Percentiles rank a stretch among this genome's conserved stretches.
Conservation (phyloP, 53 echinoderm and acorn worm genomes). For the Actinopyga echinites region DNA sequence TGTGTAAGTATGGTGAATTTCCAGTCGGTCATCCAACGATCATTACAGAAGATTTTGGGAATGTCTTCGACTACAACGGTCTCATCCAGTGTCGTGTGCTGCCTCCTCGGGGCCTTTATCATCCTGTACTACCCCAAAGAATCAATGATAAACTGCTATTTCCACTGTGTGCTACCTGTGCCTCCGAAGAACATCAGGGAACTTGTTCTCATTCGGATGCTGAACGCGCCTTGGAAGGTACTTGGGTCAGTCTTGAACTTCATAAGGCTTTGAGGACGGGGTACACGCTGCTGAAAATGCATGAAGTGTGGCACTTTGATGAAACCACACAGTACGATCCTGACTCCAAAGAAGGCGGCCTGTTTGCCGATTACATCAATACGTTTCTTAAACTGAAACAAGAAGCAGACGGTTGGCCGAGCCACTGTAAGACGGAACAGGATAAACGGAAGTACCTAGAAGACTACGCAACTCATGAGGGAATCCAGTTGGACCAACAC, state of each 20-base stretch:
- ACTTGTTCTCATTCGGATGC: slow-evolving; percentile 3
- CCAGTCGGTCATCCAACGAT: too few species aligned
- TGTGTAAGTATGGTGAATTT: slow-evolving; percentile 8
- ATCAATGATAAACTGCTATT: slow-evolving; percentile 59
- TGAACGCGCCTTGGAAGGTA: slow-evolving; percentile 31
- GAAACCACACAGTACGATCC: slow-evolving; percentile 47
- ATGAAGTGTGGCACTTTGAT: slow-evolving; percentile 53
- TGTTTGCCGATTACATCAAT: slow-evolving; percentile 66
- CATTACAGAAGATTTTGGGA: slow-evolving; percentile 47
- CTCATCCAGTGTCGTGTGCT: slow-evolving; percentile 65
- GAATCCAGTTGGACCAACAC: slow-evolving; percentile 30
- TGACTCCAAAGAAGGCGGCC: slow-evolving; percentile 40
- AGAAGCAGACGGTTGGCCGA: too few species aligned
- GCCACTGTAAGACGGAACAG: slow-evolving; percentile 41
- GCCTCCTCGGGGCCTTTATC: slow-evolving; percentile 53
- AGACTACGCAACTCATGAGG: slow-evolving; percentile 46
- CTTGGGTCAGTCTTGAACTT: too few species aligned
- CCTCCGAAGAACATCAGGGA: too few species aligned
- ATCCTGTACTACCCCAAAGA: slow-evolving; percentile 64
- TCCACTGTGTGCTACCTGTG: slow-evolving; percentile 65
- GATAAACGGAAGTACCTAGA: slow-evolving; percentile 38
- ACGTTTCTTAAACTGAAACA: too few species aligned
- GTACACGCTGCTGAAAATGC: slow-evolving; percentile 64
- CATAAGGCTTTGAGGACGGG: too few species aligned
- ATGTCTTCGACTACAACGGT: slow-evolving; percentile 56